Percentiles rank a stretch among this genome's conserved stretches.
Evolutionary conservation across 2,797 vertebrate species (phyloP).

Genomic region (Sebastes itinus): DNA sequence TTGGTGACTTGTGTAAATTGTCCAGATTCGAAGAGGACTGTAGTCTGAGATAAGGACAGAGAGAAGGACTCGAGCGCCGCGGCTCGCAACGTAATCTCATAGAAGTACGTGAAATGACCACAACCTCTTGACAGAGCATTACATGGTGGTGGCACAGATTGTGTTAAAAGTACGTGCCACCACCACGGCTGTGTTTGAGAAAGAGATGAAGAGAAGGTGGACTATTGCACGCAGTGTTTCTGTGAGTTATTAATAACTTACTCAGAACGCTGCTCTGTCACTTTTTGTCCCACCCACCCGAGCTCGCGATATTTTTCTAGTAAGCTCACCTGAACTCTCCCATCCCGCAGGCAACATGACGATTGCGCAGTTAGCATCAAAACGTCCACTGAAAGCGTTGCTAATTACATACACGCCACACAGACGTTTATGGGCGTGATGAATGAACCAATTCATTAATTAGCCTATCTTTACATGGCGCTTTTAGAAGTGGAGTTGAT

Average conservation of each 20-base stretch:
- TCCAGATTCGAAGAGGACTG: background rate
- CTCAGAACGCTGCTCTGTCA: background rate
- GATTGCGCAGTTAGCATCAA: no score
- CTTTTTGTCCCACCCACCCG: background rate
- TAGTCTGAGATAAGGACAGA: background rate
- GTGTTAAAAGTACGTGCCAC: no score
- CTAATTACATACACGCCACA: no score
- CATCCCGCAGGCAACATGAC: rapidly evolving
- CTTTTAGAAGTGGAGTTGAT: no score
- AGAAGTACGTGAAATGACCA: no score
- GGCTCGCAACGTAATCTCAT: background rate
- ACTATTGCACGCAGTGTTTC: background rate
- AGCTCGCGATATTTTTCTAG: background rate
- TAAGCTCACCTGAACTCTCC: background rate
- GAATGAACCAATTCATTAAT: no score
- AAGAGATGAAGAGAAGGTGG: background rate
- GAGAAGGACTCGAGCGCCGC: background rate
- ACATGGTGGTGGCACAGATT: no score
- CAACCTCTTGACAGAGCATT: no score
- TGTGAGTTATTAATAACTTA: background rate
- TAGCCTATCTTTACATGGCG: no score
- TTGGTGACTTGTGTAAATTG: no score
- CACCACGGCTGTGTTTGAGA: background rate
- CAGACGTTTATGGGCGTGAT: no score
- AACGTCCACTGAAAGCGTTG: no score